Percentiles rank a stretch among this genome's conserved stretches.
These are phyloP conservation scores for Corvus hawaiiensis DNA, from an alignment of 2,113 vertebrate species.

Conservation along the genomic window DNA sequence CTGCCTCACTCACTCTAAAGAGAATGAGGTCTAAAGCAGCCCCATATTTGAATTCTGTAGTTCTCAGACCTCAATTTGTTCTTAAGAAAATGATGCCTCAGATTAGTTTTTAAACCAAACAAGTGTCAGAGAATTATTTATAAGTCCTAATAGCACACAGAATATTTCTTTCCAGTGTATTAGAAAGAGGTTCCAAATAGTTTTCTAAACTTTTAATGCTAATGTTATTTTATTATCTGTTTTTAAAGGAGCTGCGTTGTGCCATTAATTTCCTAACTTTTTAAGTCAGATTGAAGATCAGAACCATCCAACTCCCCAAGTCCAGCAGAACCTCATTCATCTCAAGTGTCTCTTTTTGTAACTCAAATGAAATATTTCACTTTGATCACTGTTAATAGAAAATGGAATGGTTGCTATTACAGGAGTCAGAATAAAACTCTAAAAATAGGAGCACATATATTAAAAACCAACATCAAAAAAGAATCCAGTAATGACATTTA, in stretches of 20 bases:
- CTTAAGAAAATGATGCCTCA: not conserved
- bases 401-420: slow-evolving; percentile 31
- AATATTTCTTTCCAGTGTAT: not conserved
- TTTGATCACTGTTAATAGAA: slow-evolving; percentile 47
- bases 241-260: not conserved
- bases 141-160: not conserved
- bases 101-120: not conserved
- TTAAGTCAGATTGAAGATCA: not conserved
- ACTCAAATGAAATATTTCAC: slow-evolving; percentile 45
- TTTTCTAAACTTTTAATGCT: not conserved
- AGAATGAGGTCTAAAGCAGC: not conserved
- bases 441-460: slow-evolving; percentile 41
- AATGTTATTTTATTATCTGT: not conserved
- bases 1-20: not conserved
- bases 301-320: slow-evolving; percentile 21
- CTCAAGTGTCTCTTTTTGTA: slow-evolving; percentile 17
- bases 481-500: not conserved
- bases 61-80: not conserved
- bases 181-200: not conserved
- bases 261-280: not conserved
- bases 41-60: not conserved
- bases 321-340: slow-evolving; percentile 36
- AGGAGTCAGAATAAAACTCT: slow-evolving; percentile 40
- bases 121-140: not conserved
- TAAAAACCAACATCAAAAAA: slow-evolving; percentile 41